These are phyloP conservation scores for Leptosomus discolor DNA, from an alignment of 2,113 vertebrate genomes.

Conservation along the genomic window DNA sequence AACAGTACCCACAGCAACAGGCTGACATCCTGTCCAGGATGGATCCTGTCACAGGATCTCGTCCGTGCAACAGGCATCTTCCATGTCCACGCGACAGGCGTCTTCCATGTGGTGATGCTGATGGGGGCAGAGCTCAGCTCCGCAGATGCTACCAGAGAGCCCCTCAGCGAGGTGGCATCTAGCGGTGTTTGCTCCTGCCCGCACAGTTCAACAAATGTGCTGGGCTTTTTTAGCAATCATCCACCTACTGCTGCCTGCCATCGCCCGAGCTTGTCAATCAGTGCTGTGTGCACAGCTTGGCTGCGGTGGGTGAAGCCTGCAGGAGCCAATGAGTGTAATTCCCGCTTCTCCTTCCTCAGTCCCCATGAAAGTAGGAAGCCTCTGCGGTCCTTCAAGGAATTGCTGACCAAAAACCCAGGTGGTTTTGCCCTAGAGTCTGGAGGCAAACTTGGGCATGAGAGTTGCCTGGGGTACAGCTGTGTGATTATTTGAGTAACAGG, in stretches of 20 bases:
- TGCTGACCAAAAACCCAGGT: rapidly evolving
- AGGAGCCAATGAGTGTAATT: background rate
- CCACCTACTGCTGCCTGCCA: background rate
- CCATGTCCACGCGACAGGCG: rapidly evolving
- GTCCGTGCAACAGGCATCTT: rapidly evolving
- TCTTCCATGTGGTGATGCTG: background rate
- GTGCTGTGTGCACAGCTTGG: rapidly evolving
- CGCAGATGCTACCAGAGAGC: rapidly evolving
- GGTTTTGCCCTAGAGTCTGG: background rate
- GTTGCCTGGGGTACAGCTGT: background rate
- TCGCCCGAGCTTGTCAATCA: background rate
- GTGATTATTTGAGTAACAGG: background rate
- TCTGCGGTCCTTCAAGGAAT: background rate
- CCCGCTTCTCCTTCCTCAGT: background rate
- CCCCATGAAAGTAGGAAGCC: rapidly evolving
- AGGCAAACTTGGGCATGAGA: background rate
- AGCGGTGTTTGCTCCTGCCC: background rate
- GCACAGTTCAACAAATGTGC: rapidly evolving
- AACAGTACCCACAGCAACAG: rapidly evolving
- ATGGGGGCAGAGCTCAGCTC: rapidly evolving
- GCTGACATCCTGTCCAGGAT: background rate
- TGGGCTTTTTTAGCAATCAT: background rate
- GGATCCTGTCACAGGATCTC: background rate
- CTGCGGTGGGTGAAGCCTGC: background rate
- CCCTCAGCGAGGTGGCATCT: background rate